Percentiles rank a stretch among this genome's conserved stretches.
phyloP scores from a whole-genome alignment of 1,140 invertebrate species.

The Drosophila subobscura region DNA sequence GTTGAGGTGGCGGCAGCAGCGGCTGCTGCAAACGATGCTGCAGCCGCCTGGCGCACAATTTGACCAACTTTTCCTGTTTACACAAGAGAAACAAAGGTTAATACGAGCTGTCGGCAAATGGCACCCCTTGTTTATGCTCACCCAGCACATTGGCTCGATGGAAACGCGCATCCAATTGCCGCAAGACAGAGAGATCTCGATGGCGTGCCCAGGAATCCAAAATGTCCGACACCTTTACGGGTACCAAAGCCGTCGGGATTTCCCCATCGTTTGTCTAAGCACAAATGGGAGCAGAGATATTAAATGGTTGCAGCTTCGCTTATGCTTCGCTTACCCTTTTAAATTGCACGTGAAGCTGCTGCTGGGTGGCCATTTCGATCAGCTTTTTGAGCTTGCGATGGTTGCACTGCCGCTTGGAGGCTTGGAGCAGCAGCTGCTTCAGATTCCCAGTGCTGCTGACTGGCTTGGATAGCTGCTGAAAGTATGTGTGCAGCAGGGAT shows the following conservation, averaged over 20 bases:
- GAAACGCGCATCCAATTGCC: constrained; percentile 69
- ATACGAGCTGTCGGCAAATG: neutral
- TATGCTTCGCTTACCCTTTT: constrained; percentile 46
- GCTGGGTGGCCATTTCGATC: constrained; percentile 62
- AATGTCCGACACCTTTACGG: constrained; percentile 67
- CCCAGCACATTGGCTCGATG: constrained; percentile 73
- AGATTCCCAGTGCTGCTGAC: constrained; percentile 38
- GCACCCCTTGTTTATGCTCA: constrained; percentile 14
- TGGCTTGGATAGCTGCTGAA: constrained; percentile 32
- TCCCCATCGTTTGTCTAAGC: constrained; percentile 31
- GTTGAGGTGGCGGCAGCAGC: constrained; percentile 40
- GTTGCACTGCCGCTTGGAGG: constrained; percentile 74
- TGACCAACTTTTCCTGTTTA: constrained; percentile 73
- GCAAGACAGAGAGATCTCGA: constrained; percentile 69
- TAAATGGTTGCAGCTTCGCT: neutral
- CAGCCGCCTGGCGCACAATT: constrained; percentile 66
- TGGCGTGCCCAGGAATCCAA: constrained; percentile 62
- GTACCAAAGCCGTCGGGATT: constrained; percentile 38
- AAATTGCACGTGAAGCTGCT: constrained; percentile 73
- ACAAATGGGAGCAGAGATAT: neutral
- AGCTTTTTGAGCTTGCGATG: constrained; percentile 71
- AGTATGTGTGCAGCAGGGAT: constrained; percentile 59
- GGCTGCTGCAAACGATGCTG: constrained; percentile 23
- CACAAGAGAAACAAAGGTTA: neutral
- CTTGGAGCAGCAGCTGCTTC: constrained; percentile 66